Evolutionary conservation across 2,888 invertebrate genomes (phyloP), one percentile per base, ranked within the genome.

Genomic region (Aphrophora alni): DNA sequence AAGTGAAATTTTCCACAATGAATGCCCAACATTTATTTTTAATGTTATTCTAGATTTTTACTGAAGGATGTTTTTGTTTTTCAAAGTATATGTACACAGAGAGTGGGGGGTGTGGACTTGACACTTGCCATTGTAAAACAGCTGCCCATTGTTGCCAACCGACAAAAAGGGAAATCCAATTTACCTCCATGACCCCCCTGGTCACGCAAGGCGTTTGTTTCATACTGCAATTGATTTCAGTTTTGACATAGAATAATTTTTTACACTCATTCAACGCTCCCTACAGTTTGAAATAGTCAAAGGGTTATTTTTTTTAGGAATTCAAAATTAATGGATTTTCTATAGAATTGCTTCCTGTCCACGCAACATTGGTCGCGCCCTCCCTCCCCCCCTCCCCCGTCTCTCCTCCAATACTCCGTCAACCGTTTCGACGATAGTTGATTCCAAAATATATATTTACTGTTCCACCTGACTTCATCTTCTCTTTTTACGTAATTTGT

Each of bases 121-220:
- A 79, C 78, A 79, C 78, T 79, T 79, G 78, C 78, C 68, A 78
- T 78, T 78, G 78, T 78, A 78, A 71, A 72, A 59, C 59, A 59
- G 59, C 59, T 59, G 59, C 44, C 72, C 72, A 79, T 79, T 79
- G 78, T 79, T 79, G 26, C 78, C 78, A 79, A 74, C 78, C 78
- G 73, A 81, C 81, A 81, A 81, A 81, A 81, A 81, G 81, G 81
- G 77, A 81, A 81, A 81, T 81, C 77, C 81, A 81, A 81, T 81
- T 81, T 81, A 86, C 86, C 87, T 87, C 87, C 86, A 87, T 88
- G 87, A 87, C 85, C 87, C 87, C 86, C 84, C 77, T 33, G 75
- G 78, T 75, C 77, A 77, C 77, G 73, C 75, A 75, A 69, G 73
- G 26, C 70, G 78, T 78, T 81, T 81, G 81, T 78, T 81, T 78